Base-by-base conservation (phyloP, 2,113 vertebrate genomes). In the Ictidomys tridecemlineatus region DNA sequence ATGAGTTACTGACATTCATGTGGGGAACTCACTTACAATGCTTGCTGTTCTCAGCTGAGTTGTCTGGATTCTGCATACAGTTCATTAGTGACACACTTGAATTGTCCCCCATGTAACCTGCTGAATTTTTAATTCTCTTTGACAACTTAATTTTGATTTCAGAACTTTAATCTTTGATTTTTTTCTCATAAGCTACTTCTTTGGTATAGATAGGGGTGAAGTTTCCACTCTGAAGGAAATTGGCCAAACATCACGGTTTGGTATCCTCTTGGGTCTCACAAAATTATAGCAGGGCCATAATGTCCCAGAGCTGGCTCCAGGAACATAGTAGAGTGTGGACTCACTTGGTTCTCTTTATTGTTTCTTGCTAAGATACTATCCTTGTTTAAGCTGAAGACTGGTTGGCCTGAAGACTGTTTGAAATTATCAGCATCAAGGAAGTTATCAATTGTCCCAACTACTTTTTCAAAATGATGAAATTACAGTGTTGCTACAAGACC, bases 11-110 rank as follows among this genome's bases (percentile, higher is more conserved):
- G 85, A 48, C 42, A 86, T 86, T 92, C 3, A 56, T 85, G 85
- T 30, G 48, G 26, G 34, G 2, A 74, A 97, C 99, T 99, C 99
- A 99, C 99, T 99, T 99, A 99, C 96, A 99, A 97, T 0, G 99
- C 99, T 94, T 99, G 99, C 98, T 99, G 99, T 98, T 99, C 99
- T 72, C 99, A 99, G 98, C 99, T 99, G 96, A 99, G 99, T 98
- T 99, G 99, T 98, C 99, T 99, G 96, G 99, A 99, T 98, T 99
- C 99, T 0, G 99, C 99, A 5, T 99, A 99, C 96, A 99, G 99
- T 96, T 99, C 99, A 0, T 99, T 99, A n/a, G 99, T 99, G 98
- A 99, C 99, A 78, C 99, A 99, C 98, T 99, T 99, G 99, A 99
- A 99, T 93, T 99, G 99, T 99, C 99, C 92, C 99, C 99, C 98